Evolutionary conservation across 2,113 vertebrate genomes (phyloP), one percentile per base, ranked within the genome.

Genomic region (Chrysochloris asiatica): DNA sequence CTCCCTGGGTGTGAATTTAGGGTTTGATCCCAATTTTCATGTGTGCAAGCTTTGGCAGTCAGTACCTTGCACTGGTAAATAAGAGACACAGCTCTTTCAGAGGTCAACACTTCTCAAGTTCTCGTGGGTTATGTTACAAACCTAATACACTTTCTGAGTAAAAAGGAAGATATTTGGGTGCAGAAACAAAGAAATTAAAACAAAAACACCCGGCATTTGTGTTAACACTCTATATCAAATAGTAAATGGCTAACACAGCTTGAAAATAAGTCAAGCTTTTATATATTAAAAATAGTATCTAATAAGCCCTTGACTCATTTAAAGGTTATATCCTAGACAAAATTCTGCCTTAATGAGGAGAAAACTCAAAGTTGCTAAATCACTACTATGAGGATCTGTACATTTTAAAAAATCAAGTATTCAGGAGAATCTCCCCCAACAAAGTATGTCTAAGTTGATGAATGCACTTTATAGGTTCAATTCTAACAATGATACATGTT

Each of bases 371-470:
- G 50, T 30, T 86, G 50, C n/a, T 72, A 81, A 67, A 8, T 52
- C 52, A 76, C 43, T 47, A 83, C 85, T 67, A 26, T 75, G 52
- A 86, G 30, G 90, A 80, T 76, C n/a, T n/a, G 11, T 89, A 76
- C 10, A 95, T 92, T 91, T 88, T 84, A 86, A 92, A 86, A 82
- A 73, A 69, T 22, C 28, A 75, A 77, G 13, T 54, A 85, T 87
- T 90, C 43, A 93, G 36, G 47, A 86, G 11, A 77, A 48, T 56
- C 22, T 12, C 22, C 22, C 10, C 16, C 7, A 17, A 22, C 45
- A 41, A 73, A 82, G 85, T 16, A 59, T 38, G 52, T 16, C 30
- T 47, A 94, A 61, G 38, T 33, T 83, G 82, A 54, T 8, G 22
- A 90, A 92, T 75, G 79, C 54, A 93, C 73, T 54, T 81, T 87